Base-by-base conservation (phyloP, 1,140 invertebrate genomes). In the Drosophila navojoa region DNA sequence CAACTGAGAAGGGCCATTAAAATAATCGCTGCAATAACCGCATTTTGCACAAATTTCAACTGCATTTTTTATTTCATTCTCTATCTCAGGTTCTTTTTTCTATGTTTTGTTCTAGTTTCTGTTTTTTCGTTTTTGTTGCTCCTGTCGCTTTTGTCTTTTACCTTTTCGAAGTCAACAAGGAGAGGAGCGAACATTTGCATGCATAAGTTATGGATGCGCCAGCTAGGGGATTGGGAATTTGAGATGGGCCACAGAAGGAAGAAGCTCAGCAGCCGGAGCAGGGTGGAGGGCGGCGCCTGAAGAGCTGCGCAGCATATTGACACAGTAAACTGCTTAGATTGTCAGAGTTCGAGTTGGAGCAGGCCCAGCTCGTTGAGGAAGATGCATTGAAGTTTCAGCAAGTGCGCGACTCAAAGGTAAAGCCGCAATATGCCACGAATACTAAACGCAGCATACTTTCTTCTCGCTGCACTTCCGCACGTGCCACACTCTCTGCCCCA, bases 21-120 rank as follows among this genome's bases (percentile, higher is more conserved):
- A 89, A 89, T 89, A 89, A 89, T 89, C 80, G 80, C 79, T 87
- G 82, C 82, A 79, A 86, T 86, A 86, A 86, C 82, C 84, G 82
- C 82, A 86, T 86, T 86, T 86, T 76, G 68, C 76, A 74, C 62
- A 74, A 86, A 78, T 86, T 67, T 78, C 67, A 49, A 70, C 68
- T 32, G 67, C 49, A 10, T 58, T 57, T 60, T 22, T 58, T 45
- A 15, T 15, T 64, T 40, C 44, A 32, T 7, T 9, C 45, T 29
- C 62, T 38, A 38, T 38, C 11, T 38, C 32, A 35, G 4, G 27
- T 6, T 32, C 9, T 32, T 32, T 63, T 61, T 27, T 76, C 66
- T 71, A 60, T 35, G 47, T 40, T 71, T 70, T 35, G 35, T 29
- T 38, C 7, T 61, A 10, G 16, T 42, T 9, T 50, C 27, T 6